Conservation (phyloP, 2,113 vertebrate genomes). For the Thomomys bottae region DNA sequence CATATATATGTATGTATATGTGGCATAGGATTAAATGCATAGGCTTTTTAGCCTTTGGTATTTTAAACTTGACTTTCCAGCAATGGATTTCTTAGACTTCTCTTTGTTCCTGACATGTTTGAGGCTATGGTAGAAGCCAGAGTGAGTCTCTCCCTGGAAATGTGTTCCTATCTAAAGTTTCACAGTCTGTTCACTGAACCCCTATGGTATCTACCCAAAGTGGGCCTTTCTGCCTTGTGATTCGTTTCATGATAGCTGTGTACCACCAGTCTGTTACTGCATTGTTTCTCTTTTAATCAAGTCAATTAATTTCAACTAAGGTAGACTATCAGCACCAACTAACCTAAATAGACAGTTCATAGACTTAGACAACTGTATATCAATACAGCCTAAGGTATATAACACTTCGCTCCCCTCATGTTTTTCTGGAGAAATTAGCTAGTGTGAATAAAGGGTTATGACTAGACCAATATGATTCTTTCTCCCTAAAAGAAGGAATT, state of each 20-base stretch:
- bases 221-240: neutral
- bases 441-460: neutral
- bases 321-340: neutral
- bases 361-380: neutral
- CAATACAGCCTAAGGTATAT: neutral
- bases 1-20: too few relatives aligned
- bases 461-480: neutral
- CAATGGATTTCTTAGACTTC: neutral
- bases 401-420: neutral
- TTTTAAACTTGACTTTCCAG: neutral
- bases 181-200: neutral
- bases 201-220: accelerated
- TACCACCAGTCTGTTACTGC: neutral
- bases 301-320: neutral
- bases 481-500: neutral
- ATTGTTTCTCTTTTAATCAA: neutral
- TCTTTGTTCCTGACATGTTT: neutral
- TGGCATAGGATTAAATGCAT: too few relatives aligned
- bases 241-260: neutral
- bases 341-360: neutral
- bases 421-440: neutral
- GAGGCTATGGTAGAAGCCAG: neutral
- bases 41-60: neutral
- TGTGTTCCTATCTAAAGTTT: neutral
- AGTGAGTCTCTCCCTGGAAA: neutral